Percentiles rank a stretch among this genome's conserved stretches.
phyloP scores from a whole-genome alignment of 2,797 vertebrate genomes.

The Leucoraja ocellata region DNA sequence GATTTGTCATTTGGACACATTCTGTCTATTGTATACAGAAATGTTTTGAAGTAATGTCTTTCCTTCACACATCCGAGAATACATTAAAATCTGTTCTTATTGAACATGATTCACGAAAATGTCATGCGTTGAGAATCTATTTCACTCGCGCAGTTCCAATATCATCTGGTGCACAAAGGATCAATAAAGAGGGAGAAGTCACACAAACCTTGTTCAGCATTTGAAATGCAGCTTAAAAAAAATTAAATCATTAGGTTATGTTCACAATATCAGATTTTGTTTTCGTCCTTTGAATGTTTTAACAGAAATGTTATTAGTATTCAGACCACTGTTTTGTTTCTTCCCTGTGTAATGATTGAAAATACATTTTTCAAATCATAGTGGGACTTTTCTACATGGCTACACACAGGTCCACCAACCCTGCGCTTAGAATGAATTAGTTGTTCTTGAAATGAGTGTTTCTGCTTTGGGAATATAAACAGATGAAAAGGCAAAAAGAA shows the following conservation, averaged over 20 bases:
- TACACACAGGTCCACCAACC: neutral
- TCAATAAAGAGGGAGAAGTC: conserved; percentile 17
- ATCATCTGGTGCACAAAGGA: conserved; percentile 14
- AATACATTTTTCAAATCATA: conserved; percentile 23
- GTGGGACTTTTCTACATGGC: conserved; percentile 7
- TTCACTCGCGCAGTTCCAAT: neutral
- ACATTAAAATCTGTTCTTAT: neutral
- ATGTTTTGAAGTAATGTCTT: conserved; percentile 15
- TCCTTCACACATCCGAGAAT: neutral
- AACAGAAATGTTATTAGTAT: neutral
- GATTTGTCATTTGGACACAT: neutral
- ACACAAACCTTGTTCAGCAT: conserved; percentile 26
- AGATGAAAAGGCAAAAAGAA: neutral
- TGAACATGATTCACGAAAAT: conserved; percentile 20
- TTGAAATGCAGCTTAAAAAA: conserved; percentile 4
- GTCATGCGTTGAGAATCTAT: conserved; percentile 15
- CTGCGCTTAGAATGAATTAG: conserved; percentile 11
- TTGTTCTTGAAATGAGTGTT: neutral
- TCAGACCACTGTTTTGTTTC: conserved; percentile 3
- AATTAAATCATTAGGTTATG: conserved; percentile 3
- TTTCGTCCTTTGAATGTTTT: neutral
- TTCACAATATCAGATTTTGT: conserved; percentile 1
- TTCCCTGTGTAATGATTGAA: neutral
- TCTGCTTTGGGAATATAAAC: neutral
- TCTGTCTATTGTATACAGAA: neutral